Base-by-base conservation (phyloP, 1,140 invertebrate genomes). In the Scaptomyza hsui region DNA sequence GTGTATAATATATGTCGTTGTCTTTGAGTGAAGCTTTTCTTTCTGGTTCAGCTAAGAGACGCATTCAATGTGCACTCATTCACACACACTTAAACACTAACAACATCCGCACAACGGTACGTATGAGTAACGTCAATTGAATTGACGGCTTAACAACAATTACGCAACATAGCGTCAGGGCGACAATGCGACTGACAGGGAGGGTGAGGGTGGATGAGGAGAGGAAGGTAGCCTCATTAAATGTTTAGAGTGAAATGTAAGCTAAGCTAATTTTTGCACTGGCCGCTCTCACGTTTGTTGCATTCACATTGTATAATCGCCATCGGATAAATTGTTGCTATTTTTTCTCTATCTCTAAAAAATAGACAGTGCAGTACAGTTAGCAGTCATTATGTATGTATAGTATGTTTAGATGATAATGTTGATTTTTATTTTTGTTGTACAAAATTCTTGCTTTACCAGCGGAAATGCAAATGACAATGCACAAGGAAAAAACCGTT, bases 71-170 rank as follows among this genome's bases (percentile, higher is more conserved):
- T 53, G 68, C 61, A 65, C 60, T 56, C 53, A 65, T 51, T 56
- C 51, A 41, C 19, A 55, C 32, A 52, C 47, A 60, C 6, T 41
- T 24, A 49, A 9, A 12, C 39, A 37, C 41, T 15, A 37, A 63
- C 63, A 69, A 85, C 69, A 78, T 74, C 76, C 71, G 80, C 56
- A 69, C 80, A 70, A 85, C 80, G 76, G 80, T 70, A 76, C 80
- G 80, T 83, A 83, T 83, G 80, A 83, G 81, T 85, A 85, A 85
- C 68, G 80, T 85, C 80, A 80, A 83, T 85, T 83, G 76, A 83
- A 83, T 83, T 83, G 80, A 86, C 80, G 78, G 80, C 78, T 83
- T 75, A 85, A 79, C 76, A 83, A 69, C 72, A 80, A 83, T 83
- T 83, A 73, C 76, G 75, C 68, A 83, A 83, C 69, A 49, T 42